A percentile compares a stretch with the other conserved stretches of the same genome.
Evolutionary conservation across 2,888 invertebrate genomes (phyloP).

Genomic region (Hoplodrina ambigua): DNA sequence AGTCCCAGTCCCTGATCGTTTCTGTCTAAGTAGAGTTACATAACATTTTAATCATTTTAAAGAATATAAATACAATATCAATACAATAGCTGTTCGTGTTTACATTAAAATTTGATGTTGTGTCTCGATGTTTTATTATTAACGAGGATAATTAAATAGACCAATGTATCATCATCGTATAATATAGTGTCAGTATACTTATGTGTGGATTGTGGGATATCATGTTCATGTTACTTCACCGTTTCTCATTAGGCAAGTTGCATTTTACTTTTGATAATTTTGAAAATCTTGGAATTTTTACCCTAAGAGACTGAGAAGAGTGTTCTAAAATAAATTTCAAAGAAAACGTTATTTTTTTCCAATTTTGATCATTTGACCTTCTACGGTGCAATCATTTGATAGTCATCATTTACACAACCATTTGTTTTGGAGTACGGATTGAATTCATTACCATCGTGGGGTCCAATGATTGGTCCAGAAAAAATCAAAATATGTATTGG

Average conservation of each 20-base stretch:
- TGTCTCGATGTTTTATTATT: constrained; percentile 81
- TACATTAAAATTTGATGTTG: constrained; percentile 77
- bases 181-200: constrained; percentile 52
- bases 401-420: constrained; percentile 44
- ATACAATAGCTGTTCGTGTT: constrained; percentile 75
- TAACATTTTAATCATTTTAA: constrained; percentile 56
- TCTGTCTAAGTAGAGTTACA: constrained; percentile 57
- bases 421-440: constrained; percentile 52
- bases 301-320: constrained; percentile 89
- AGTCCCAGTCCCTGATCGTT: constrained; percentile 6
- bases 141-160: constrained; percentile 73
- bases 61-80: constrained; percentile 65
- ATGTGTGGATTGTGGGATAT: constrained; percentile 51
- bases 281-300: constrained; percentile 81
- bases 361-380: constrained; percentile 53
- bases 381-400: constrained; percentile 46
- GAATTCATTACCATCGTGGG: constrained; percentile 64
- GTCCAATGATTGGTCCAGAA: constrained; percentile 73
- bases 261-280: constrained; percentile 54
- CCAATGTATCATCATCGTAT: constrained; percentile 69
- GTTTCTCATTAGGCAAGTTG: constrained; percentile 55
- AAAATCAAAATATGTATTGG: constrained; percentile 54
- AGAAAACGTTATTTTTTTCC: constrained; percentile 69
- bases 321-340: constrained; percentile 86
- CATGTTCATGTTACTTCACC: constrained; percentile 56